Percentiles rank a stretch among this genome's conserved stretches.
Conservation (phyloP, 2,797 vertebrate genomes). For the Eutrigla gurnardus region DNA sequence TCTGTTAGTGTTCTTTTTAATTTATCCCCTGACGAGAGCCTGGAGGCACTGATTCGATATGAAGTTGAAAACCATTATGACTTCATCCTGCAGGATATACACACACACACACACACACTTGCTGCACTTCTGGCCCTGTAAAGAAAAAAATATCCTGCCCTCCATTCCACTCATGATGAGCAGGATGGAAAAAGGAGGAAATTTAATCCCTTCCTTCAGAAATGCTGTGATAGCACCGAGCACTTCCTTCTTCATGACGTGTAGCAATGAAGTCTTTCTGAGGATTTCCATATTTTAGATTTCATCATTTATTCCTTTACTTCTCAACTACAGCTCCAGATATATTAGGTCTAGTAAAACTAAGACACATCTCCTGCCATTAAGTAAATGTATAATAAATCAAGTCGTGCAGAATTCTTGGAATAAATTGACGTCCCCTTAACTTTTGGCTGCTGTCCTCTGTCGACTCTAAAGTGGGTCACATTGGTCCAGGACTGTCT, state of each 20-base stretch:
- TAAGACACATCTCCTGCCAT: constrained; percentile 44
- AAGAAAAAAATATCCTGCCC: constrained; percentile 18
- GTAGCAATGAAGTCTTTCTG: constrained; percentile 16
- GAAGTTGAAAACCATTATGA: constrained; percentile 6
- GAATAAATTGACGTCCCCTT: constrained; percentile 60
- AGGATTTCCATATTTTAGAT: constrained; percentile 62
- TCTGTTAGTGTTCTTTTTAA: neutral
- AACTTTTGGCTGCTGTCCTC: constrained; percentile 59
- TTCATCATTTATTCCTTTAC: constrained; percentile 51
- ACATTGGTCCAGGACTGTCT: constrained; percentile 56
- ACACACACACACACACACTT: constrained; percentile 9
- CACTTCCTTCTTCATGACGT: constrained; percentile 27
- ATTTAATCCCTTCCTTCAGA: constrained; percentile 42
- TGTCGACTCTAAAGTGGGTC: constrained; percentile 74
- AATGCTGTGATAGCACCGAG: constrained; percentile 21
- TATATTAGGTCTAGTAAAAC: constrained; percentile 39
- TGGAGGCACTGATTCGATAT: constrained; percentile 1
- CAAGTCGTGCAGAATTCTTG: constrained; percentile 36
- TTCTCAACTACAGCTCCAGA: constrained; percentile 25
- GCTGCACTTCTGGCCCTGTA: constrained; percentile 9
- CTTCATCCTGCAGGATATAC: neutral
- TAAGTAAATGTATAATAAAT: constrained; percentile 42
- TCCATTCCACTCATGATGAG: constrained; percentile 13
- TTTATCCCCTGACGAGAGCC: constrained; percentile 17
- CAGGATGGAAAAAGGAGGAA: constrained; percentile 35